These are phyloP conservation scores for Mechanitis mazaeus DNA, from an alignment of 2,888 invertebrate genomes.

Conservation along the genomic window DNA sequence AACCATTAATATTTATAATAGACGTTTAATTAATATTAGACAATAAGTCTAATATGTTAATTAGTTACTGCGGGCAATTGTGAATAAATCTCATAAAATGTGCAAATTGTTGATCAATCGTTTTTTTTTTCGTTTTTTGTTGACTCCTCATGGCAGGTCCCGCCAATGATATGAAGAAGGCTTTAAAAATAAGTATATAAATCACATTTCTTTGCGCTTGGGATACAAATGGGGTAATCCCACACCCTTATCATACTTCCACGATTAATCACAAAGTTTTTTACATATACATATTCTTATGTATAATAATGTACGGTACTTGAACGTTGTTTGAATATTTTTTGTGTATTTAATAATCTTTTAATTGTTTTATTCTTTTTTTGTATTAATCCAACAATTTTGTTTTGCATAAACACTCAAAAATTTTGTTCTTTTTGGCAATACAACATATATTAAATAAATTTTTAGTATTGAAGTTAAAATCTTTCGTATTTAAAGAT, in stretches of 20 bases:
- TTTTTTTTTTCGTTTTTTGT: background rate
- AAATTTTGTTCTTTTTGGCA: too few species aligned
- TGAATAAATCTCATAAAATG: too few species aligned
- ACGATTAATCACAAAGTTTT: conserved; percentile 24
- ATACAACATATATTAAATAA: too few species aligned
- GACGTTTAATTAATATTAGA: too few species aligned
- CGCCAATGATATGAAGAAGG: background rate
- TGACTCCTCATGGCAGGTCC: background rate
- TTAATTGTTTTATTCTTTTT: background rate
- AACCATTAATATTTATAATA: too few species aligned
- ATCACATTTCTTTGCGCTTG: conserved; percentile 18
- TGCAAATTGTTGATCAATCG: too few species aligned
- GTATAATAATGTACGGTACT: conserved; percentile 1
- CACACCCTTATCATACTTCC: conserved; percentile 20
- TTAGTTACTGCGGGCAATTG: too few species aligned
- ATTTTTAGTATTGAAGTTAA: too few species aligned
- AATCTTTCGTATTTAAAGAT: too few species aligned
- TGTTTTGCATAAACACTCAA: background rate
- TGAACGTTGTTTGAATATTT: conserved; percentile 1
- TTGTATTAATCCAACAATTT: background rate
- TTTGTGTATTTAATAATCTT: background rate
- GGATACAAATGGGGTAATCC: conserved; percentile 17
- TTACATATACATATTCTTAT: background rate
- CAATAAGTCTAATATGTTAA: too few species aligned
- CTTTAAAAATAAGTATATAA: conserved; percentile 20